Base-by-base conservation (phyloP, 1,140 invertebrate species). In the Pachyrhynchus sulphureomaculatus region DNA sequence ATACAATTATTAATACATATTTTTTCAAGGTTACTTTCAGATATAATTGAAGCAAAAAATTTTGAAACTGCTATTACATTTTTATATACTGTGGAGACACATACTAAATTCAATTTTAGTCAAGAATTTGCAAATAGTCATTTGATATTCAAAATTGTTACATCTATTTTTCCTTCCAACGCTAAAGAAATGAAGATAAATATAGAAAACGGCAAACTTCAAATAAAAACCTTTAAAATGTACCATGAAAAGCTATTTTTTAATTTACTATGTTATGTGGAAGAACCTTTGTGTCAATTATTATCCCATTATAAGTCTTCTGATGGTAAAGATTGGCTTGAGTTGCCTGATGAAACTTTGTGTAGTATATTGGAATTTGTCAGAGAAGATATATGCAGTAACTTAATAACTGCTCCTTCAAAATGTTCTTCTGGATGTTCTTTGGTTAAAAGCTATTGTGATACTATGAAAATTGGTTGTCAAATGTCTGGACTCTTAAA, bases 381-480 rank as follows among this genome's bases (percentile, higher is more conserved):
- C 9, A 36, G 8, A 17, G 32, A 51, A 12, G 34, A 51, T 21
- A 21, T 51, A 34, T 10, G 13, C 15, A 36, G 1, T 8, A n/a
- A 51, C 12, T 51, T 32, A 20, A 0, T 34, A 32, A 1, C 21
- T 13, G 17, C 29, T 4, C 4, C 32, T 18, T 36, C 34, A 23
- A 37, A 9, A 51, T 51, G 48, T 29, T 17, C 3, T 15, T 51
- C 32, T 36, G 48, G 48, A 4, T 51, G 48, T 51, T 6, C 9
- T 8, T 20, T 36, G 10, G n/a, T 3, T 5, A 51, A 51, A 51
- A 51, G 36, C 29, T 51, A 51, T 21, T 6, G 1, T 21, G 34
- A 17, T 21, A 3, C 18, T n/a, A 3, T 23, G 1, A 37, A 51
- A 23, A 36, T 51, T 21, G 32, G 48, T 15, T 51, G 32, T 36